These are phyloP conservation scores for Sphenopsis melanotis DNA, from an alignment of 2,797 vertebrate species.

Conservation along the genomic window DNA sequence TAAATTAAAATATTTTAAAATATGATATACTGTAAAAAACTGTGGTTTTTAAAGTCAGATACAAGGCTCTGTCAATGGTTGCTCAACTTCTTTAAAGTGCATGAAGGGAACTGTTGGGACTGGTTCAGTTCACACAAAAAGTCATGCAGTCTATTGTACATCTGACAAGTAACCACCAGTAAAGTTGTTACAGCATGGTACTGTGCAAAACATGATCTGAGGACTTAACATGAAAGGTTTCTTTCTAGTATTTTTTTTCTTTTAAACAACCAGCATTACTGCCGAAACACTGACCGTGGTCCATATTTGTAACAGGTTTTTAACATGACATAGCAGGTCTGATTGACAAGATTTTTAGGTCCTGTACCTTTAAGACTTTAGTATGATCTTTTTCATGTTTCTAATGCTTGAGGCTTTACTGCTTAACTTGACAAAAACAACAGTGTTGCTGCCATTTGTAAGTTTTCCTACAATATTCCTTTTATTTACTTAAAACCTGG, in stretches of 20 bases:
- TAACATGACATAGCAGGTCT: slow-evolving; percentile 77
- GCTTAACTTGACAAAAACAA: slow-evolving; percentile 71
- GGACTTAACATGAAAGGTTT: slow-evolving; percentile 58
- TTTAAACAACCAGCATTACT: slow-evolving; percentile 84
- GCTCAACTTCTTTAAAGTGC: slow-evolving; percentile 18
- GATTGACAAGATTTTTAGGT: slow-evolving; percentile 76
- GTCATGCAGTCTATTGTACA: background rate
- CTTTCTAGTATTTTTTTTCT: slow-evolving; percentile 61
- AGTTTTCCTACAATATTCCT: slow-evolving; percentile 76
- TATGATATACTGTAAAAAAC: background rate
- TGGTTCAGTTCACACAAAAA: slow-evolving; percentile 20
- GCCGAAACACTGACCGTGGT: slow-evolving; percentile 77
- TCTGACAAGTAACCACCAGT: slow-evolving; percentile 11
- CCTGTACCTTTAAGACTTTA: slow-evolving; percentile 73
- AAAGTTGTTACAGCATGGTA: slow-evolving; percentile 4
- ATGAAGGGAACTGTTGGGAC: background rate
- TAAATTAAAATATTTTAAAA: background rate
- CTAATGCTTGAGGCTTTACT: slow-evolving; percentile 74
- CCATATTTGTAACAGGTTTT: slow-evolving; percentile 81
- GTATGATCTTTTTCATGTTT: slow-evolving; percentile 78
- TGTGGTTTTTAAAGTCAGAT: background rate
- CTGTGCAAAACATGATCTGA: slow-evolving; percentile 1
- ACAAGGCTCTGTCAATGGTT: background rate
- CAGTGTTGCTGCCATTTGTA: slow-evolving; percentile 79
- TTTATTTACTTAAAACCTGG: slow-evolving; percentile 76